These are phyloP conservation scores for Pseudolaguvia tuberculata DNA, from an alignment of 2,113 vertebrate genomes.

Conservation along the genomic window DNA sequence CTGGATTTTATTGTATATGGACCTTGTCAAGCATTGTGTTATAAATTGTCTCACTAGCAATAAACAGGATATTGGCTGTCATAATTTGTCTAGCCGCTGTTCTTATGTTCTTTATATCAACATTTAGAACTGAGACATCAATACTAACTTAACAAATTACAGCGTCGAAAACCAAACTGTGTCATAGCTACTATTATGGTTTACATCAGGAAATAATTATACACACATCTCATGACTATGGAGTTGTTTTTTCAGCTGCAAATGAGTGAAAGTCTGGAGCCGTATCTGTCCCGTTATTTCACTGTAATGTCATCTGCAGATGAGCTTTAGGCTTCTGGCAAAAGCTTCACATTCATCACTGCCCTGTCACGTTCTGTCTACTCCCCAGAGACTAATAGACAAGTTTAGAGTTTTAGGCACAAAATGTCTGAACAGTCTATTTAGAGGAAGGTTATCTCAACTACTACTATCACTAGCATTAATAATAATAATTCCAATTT, in stretches of 20 bases:
- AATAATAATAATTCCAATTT: too few species aligned
- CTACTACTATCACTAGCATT: not conserved
- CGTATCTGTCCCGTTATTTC: constrained; percentile 1
- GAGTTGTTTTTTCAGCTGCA: constrained; percentile 16
- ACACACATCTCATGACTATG: not conserved
- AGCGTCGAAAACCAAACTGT: not conserved
- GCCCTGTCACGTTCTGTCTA: constrained; percentile 19
- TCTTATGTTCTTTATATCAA: not conserved
- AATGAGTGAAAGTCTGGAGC: not conserved
- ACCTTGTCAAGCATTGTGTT: not conserved
- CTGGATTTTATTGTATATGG: not conserved
- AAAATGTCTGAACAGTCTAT: not conserved
- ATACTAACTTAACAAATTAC: constrained; percentile 3
- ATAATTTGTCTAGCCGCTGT: not conserved
- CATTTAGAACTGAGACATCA: not conserved
- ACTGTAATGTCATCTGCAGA: constrained; percentile 20
- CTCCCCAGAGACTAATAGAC: constrained; percentile 2
- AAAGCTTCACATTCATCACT: not conserved
- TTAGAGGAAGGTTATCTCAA: not conserved
- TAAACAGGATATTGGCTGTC: not conserved
- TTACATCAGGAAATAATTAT: not conserved
- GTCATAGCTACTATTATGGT: not conserved
- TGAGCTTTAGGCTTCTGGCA: constrained; percentile 11
- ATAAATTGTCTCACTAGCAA: not conserved
- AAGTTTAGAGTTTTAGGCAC: not conserved